phyloP scores from a whole-genome alignment of 2,888 invertebrate species.

The Lumbricus terrestris region DNA sequence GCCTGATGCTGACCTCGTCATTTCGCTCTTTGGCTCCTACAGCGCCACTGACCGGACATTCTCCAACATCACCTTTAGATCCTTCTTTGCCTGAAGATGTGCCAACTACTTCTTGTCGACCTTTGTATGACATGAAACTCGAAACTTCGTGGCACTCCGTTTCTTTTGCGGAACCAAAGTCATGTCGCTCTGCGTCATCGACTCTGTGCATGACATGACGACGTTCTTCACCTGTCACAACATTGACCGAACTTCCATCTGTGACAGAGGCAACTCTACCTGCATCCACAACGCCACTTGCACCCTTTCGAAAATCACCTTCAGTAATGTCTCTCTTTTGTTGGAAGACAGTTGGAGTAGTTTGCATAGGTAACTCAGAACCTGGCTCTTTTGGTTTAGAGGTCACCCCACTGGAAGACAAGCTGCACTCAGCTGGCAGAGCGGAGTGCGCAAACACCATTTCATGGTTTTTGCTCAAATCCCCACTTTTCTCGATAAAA shows the following conservation, averaged over 20 bases:
- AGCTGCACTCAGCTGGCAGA: background rate
- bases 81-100: background rate
- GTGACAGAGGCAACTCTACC: background rate
- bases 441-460: background rate
- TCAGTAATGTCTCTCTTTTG: background rate
- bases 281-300: background rate
- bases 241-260: background rate
- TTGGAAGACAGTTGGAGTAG: background rate
- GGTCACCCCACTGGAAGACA: background rate
- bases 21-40: background rate
- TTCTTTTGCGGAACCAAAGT: too few relatives aligned
- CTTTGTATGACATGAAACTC: slow-evolving; percentile 4
- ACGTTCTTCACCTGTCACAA: background rate
- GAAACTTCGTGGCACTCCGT: background rate
- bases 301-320: background rate
- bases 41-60: background rate
- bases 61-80: background rate
- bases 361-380: background rate
- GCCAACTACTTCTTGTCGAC: background rate
- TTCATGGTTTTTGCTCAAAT: background rate
- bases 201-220: background rate
- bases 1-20: background rate
- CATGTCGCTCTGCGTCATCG: too few relatives aligned
- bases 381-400: background rate
- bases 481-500: background rate